Percentiles rank a stretch among this genome's conserved stretches.
Conservation (phyloP, 2,797 vertebrate species). For the Halcyon badia region DNA sequence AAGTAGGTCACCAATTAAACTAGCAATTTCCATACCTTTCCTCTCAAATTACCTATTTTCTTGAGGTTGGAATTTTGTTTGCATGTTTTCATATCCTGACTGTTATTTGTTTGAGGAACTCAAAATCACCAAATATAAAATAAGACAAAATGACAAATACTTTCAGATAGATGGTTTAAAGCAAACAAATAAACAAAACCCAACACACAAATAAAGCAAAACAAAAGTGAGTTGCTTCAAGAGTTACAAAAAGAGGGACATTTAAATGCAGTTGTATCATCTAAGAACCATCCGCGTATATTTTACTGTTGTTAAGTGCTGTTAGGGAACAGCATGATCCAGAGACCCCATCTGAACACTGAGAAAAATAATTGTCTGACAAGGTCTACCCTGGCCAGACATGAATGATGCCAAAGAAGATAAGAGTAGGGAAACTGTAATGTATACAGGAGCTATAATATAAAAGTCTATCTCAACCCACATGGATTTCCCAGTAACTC, state of each 20-base stretch:
- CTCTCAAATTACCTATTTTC: background rate
- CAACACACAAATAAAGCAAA: background rate
- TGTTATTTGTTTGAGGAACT: background rate
- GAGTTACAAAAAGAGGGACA: background rate
- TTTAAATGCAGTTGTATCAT: background rate
- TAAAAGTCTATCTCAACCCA: background rate
- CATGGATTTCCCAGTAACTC: background rate
- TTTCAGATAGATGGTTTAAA: background rate
- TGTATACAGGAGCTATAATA: background rate
- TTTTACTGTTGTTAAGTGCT: background rate
- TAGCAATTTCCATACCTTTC: background rate
- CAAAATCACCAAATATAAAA: background rate
- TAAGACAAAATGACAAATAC: background rate
- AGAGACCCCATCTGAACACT: background rate
- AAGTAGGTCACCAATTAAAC: background rate
- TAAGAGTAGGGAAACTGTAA: constrained; percentile 21
- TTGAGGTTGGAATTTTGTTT: background rate
- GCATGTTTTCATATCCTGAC: background rate
- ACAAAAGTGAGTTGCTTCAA: background rate
- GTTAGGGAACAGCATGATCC: background rate
- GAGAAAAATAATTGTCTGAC: constrained; percentile 2
- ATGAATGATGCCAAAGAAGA: background rate
- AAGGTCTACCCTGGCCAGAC: background rate
- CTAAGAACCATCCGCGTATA: background rate
- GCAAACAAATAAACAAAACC: too few species aligned